phyloP scores from a whole-genome alignment of 2,888 invertebrate species.

The Graphium colonna region DNA sequence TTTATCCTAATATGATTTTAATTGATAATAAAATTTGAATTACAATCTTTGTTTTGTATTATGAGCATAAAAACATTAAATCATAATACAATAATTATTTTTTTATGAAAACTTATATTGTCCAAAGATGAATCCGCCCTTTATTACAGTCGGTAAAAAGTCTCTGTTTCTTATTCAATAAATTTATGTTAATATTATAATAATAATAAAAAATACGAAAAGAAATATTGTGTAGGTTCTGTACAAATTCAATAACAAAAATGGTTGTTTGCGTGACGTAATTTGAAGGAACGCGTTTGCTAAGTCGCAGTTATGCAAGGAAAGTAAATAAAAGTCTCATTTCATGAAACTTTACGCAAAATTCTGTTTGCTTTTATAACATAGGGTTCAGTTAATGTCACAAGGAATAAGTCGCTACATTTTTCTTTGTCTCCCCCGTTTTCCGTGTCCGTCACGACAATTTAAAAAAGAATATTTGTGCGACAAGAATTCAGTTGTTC shows the following conservation, averaged over 20 bases:
- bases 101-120: no score
- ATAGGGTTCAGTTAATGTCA: constrained; percentile 2
- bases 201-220: not conserved
- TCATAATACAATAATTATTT: no score
- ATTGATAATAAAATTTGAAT: no score
- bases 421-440: not conserved
- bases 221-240: not conserved
- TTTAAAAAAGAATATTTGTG: no score
- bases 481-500: no score
- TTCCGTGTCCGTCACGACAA: not conserved
- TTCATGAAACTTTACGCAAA: constrained; percentile 15
- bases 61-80: no score
- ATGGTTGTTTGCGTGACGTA: constrained; percentile 13
- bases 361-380: constrained; percentile 6
- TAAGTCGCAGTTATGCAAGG: constrained; percentile 9
- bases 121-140: no score
- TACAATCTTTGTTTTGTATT: no score
- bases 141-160: no score
- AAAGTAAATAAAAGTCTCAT: constrained; percentile 21
- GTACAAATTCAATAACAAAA: not conserved
- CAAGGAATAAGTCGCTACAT: not conserved
- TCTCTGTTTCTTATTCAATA: no score
- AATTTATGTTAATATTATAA: no score
- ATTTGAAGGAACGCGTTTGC: constrained; percentile 4
- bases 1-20: no score